These are phyloP conservation scores for Gisinianus flammeolus DNA, from an alignment of 2,888 invertebrate species.

Conservation along the genomic window DNA sequence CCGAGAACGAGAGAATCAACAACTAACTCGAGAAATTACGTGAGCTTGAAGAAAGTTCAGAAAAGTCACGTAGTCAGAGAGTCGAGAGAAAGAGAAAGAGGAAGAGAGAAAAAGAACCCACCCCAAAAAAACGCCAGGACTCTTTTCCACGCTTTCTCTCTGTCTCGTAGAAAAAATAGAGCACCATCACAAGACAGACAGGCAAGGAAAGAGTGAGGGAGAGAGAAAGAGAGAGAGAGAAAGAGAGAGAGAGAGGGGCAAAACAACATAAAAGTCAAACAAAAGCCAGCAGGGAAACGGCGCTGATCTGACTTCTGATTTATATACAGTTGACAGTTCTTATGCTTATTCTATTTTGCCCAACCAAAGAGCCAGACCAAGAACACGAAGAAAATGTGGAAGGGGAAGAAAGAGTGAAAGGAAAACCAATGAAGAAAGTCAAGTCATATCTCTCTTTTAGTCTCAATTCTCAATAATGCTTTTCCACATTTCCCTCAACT, in stretches of 20 bases:
- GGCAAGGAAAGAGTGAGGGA: not conserved
- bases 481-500: no score
- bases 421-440: no score
- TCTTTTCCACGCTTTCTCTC: no score
- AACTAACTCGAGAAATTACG: constrained; percentile 23
- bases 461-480: no score
- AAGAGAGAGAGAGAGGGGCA: not conserved
- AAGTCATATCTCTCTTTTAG: no score
- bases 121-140: no score
- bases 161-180: no score
- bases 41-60: constrained; percentile 18
- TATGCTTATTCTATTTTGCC: no score
- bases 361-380: no score
- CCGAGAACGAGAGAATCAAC: constrained; percentile 7
- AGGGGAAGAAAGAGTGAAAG: no score
- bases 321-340: not conserved
- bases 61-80: constrained; percentile 21
- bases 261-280: constrained; percentile 18
- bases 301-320: constrained; percentile 8
- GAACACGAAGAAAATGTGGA: no score
- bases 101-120: not conserved
- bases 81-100: constrained; percentile 14
- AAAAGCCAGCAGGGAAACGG: not conserved
- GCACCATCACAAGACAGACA: no score
- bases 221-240: constrained; percentile 12